phyloP scores from a whole-genome alignment of 2,113 vertebrate genomes.

The Bujurquina vittata region DNA sequence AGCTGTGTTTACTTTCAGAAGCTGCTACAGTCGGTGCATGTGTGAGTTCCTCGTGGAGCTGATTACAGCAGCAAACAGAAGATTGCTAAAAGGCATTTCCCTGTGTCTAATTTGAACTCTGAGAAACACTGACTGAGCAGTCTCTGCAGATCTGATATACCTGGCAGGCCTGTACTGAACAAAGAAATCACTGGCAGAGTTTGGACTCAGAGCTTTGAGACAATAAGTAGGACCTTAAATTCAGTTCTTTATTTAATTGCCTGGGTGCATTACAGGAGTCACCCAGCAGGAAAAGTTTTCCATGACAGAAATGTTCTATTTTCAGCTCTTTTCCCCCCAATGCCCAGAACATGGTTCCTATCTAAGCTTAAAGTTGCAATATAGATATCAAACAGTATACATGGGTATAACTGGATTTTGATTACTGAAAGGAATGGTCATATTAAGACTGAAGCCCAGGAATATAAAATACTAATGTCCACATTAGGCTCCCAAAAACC shows the following conservation, averaged over 20 bases:
- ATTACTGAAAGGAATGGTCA: neutral
- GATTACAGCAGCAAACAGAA: neutral
- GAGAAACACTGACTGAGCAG: neutral
- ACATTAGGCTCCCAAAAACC: neutral
- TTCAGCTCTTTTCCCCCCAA: neutral
- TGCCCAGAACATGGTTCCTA: neutral
- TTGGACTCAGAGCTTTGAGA: neutral
- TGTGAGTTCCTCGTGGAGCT: neutral
- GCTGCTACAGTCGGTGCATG: neutral
- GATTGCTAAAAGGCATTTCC: neutral
- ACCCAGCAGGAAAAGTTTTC: neutral
- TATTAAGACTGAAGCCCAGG: slow-evolving; percentile 4
- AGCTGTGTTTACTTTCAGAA: neutral
- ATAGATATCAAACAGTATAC: neutral
- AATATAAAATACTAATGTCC: slow-evolving; percentile 11
- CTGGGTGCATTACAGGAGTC: neutral
- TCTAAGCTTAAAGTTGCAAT: neutral
- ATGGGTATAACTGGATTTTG: neutral
- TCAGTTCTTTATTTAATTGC: neutral
- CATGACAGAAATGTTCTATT: no score
- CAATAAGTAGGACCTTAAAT: neutral
- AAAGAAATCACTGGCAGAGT: neutral
- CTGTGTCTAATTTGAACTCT: neutral
- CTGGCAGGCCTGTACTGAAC: neutral
- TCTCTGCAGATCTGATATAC: neutral